Base-by-base conservation (phyloP, 2,797 vertebrate genomes). In the Aratinga solstitialis region DNA sequence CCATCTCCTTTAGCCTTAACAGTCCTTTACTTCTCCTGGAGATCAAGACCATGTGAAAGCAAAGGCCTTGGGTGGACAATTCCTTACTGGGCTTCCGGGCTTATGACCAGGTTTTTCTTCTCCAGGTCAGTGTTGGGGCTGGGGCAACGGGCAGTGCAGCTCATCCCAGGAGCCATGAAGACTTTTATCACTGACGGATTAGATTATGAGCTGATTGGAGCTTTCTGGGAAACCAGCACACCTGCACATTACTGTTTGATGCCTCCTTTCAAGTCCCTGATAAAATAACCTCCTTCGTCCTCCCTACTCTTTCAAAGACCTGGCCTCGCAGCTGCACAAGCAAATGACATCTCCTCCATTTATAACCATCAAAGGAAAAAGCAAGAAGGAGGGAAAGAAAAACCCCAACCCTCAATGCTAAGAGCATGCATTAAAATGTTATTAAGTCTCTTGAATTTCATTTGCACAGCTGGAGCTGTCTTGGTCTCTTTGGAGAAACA, bases 251-350 rank as follows among this genome's bases (percentile, higher is more conserved):
- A 3, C 75, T 51, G 90, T 50, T 91, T 94, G n/a, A 80, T 65
- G 45, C 81, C 74, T 65, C n/a, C 47, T 83, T 71, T 83, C 69
- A 81, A 48, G 45, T n/a, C 62, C 63, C 62, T 72, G 67, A 67
- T 63, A 40, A 85, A 96, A 87, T 71, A 11, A 85, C 50, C 71
- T 47, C 89, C 83, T 77, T 74, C 79, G 29, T 48, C 53, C 48
- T 75, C 69, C 67, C 43, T 36, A 29, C 82, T 82, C 87, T 73
- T 85, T 68, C 68, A 38, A 59, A 65, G 94, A 71, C 78, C 45
- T 11, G 6, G 85, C 85, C 73, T 83, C 42, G 65, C 94, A 95
- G 90, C 94, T 94, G 95, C 77, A 80, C 95, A 95, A 95, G 94
- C 93, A 96, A 90, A 95, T 27, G n/a, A 85, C 89, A 85, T 74